A percentile compares a stretch with the other conserved stretches of the same genome.
Conservation (phyloP, 2,113 vertebrate genomes). For the Donacobius atricapilla region DNA sequence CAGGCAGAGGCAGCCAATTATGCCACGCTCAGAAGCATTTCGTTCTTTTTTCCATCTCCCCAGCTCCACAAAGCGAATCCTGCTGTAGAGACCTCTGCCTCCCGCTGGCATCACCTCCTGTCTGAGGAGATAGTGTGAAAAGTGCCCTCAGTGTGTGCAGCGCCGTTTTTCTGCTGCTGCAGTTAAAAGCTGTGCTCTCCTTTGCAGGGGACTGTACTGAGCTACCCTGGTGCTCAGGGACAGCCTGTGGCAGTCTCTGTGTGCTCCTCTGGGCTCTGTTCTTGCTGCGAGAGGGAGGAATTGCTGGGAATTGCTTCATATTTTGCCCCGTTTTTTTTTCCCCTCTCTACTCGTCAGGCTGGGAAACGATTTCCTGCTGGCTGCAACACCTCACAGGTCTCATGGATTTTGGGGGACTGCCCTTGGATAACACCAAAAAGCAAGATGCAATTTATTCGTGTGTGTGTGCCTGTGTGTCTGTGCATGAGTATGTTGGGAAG, state of each 20-base stretch:
- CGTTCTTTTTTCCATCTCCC: background rate
- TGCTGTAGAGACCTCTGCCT: background rate
- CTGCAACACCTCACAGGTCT: background rate
- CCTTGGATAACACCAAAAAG: background rate
- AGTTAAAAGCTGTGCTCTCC: background rate
- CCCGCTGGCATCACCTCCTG: background rate
- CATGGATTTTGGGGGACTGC: background rate
- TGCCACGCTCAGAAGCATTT: background rate
- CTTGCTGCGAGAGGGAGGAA: background rate
- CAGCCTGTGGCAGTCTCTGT: fast-evolving
- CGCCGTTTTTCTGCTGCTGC: fast-evolving
- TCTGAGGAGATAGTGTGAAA: background rate
- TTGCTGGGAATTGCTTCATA: background rate
- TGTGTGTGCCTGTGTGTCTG: background rate
- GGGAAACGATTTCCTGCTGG: background rate
- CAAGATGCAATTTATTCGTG: background rate
- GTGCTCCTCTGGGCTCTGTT: background rate
- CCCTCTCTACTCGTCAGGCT: background rate
- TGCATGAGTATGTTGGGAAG: background rate
- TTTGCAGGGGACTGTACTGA: fast-evolving
- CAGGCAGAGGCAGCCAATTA: slow-evolving; percentile 5
- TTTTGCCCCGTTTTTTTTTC: fast-evolving
- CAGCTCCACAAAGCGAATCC: background rate
- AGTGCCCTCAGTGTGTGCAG: background rate
- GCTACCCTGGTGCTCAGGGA: background rate